Evolutionary conservation across 1,140 invertebrate genomes (phyloP).

Genomic region (Rhynchophorus ferrugineus): DNA sequence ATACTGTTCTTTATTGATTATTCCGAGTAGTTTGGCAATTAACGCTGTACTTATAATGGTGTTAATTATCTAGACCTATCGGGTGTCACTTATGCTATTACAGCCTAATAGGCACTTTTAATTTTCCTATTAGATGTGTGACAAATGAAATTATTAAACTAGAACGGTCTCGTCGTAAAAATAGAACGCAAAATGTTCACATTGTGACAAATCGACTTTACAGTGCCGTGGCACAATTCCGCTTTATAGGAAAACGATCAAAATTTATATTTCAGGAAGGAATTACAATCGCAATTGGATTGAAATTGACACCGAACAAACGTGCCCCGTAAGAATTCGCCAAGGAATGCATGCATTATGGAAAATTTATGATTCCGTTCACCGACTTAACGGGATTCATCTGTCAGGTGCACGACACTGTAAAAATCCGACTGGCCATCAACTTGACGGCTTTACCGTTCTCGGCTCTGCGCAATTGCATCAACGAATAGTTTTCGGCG

Average conservation of each 20-base stretch:
- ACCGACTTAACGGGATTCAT: conserved; percentile 8
- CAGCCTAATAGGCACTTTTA: too few relatives aligned
- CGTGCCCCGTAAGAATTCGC: not conserved
- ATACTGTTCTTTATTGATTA: too few relatives aligned
- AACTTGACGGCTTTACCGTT: conserved; percentile 6
- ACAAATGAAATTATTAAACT: too few relatives aligned
- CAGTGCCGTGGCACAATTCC: not conserved
- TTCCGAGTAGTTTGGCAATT: too few relatives aligned
- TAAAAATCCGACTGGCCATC: conserved; percentile 14
- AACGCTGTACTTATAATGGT: too few relatives aligned
- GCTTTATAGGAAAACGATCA: too few relatives aligned
- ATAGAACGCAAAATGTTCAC: too few relatives aligned
- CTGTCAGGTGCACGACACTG: conserved; percentile 3
- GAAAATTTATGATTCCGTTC: conserved; percentile 13
- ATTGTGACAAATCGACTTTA: not conserved
- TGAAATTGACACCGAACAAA: conserved; percentile 3
- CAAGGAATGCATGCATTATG: conserved; percentile 15
- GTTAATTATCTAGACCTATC: too few relatives aligned
- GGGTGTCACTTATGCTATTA: too few relatives aligned
- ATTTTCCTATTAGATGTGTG: too few relatives aligned
- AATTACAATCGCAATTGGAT: not conserved
- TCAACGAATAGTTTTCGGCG: conserved; percentile 7
- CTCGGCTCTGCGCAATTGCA: conserved; percentile 9
- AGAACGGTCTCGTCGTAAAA: too few relatives aligned
- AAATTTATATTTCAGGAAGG: not conserved